Evolutionary conservation across 2,113 vertebrate species (phyloP).

Genomic region (Castor canadensis): DNA sequence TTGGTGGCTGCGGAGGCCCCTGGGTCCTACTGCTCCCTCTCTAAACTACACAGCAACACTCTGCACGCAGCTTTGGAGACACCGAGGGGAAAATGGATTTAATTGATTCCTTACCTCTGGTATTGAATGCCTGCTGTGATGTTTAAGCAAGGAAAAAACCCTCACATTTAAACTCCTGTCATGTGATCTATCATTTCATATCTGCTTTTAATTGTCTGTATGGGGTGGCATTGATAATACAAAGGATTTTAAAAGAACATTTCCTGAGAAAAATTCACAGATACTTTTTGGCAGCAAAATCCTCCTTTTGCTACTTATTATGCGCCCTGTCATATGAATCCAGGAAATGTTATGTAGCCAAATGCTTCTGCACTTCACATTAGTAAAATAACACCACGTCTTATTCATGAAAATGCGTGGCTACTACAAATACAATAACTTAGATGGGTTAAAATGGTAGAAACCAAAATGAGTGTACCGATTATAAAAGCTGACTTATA

Average conservation of each 20-base stretch:
- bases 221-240: conserved; percentile 60
- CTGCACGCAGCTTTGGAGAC: conserved; percentile 67
- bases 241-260: conserved; percentile 66
- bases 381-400: conserved; percentile 15
- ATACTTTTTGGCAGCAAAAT: background rate
- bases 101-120: conserved; percentile 83
- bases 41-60: conserved; percentile 79
- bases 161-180: conserved; percentile 58
- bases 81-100: conserved; percentile 61
- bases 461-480: background rate
- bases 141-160: conserved; percentile 37
- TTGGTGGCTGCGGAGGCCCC: conserved; percentile 86
- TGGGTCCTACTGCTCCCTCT: conserved; percentile 92
- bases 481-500: background rate
- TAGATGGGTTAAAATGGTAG: background rate
- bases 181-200: conserved; percentile 61
- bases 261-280: conserved; percentile 32
- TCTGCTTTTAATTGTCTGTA: conserved; percentile 67
- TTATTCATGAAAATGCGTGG: conserved; percentile 34
- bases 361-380: background rate
- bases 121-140: conserved; percentile 69
- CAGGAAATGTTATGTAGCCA: background rate
- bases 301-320: background rate
- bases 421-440: background rate
- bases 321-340: background rate